Base-by-base conservation (phyloP, 92 coral and sea anemone species). In the Nematostella vectensis region DNA sequence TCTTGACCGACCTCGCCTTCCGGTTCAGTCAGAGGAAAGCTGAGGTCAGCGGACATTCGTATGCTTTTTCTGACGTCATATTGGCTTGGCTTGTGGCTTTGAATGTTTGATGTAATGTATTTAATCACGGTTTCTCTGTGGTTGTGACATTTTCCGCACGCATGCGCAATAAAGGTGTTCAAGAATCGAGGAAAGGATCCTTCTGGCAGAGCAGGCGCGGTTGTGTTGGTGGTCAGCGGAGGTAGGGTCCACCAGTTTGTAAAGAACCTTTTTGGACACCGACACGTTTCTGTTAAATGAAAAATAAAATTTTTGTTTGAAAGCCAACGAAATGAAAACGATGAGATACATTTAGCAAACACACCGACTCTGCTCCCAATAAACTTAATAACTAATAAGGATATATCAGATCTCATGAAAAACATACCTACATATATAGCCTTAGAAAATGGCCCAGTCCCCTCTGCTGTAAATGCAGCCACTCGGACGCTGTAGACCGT, bases 131-230 rank as follows among this genome's bases (percentile, higher is more conserved):
- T 65, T 53, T 66, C 29, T 20, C 40, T 51, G 2, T 56, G 29
- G 6, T 58, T 59, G 0, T 55, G 54, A 29, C 89, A 82, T 23
- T 38, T 17, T 11, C 62, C 65, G 53, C 89, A 82, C 1, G 61
- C 54, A 2, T 29, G 31, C 12, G 66, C 50, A 27, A 76, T 72
- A 26, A 71, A 28, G 15, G 55, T 25, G 10, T 58, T 48, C 31
- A 82, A 59, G 18, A 82, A 45, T 29, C 43, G 28, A 52, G 89
- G 89, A 37, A 82, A 66, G 54, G 69, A 73, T 27, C 89, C 89
- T 6, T 30, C 39, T 12, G 57, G 24, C 8, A 39, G 47, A 17
- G 40, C 48, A 15, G 51, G 42, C 11, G 47, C 55, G 11, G 18
- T 20, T 60, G 61, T 45, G 27, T 4, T 31, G 0, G 47, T 48